phyloP scores from a whole-genome alignment of 2,797 vertebrate genomes.

The Pteronotus mesoamericanus region DNA sequence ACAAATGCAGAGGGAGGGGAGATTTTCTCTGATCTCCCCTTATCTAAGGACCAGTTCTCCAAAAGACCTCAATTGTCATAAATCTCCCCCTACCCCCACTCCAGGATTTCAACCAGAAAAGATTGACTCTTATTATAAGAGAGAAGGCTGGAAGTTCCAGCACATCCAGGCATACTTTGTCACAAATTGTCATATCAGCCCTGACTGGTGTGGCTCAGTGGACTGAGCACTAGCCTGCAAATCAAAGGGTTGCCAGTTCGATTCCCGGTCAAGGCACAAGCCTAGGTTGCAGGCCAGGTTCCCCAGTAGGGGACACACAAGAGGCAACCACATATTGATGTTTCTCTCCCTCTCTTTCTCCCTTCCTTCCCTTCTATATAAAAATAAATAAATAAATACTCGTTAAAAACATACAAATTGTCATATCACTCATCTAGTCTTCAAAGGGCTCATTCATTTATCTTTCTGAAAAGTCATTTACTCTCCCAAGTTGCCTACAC shows the following conservation, averaged over 20 bases:
- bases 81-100: not conserved
- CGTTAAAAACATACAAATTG: no score
- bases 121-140: not conserved
- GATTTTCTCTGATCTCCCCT: not conserved
- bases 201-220: no score
- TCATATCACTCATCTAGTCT: not conserved
- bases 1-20: not conserved
- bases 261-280: no score
- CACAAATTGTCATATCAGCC: not conserved
- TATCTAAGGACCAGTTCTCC: not conserved
- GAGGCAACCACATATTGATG: no score
- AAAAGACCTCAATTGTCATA: not conserved
- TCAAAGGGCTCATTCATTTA: not conserved
- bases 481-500: not conserved
- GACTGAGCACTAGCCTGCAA: no score
- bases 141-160: not conserved
- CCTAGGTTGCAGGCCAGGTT: no score
- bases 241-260: no score
- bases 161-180: not conserved
- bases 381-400: no score
- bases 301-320: no score
- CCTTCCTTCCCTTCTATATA: no score
- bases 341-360: no score
- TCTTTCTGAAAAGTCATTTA: not conserved
- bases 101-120: not conserved